These are phyloP conservation scores for Metaphire vulgaris DNA, from an alignment of 1,140 invertebrate species.

Conservation along the genomic window DNA sequence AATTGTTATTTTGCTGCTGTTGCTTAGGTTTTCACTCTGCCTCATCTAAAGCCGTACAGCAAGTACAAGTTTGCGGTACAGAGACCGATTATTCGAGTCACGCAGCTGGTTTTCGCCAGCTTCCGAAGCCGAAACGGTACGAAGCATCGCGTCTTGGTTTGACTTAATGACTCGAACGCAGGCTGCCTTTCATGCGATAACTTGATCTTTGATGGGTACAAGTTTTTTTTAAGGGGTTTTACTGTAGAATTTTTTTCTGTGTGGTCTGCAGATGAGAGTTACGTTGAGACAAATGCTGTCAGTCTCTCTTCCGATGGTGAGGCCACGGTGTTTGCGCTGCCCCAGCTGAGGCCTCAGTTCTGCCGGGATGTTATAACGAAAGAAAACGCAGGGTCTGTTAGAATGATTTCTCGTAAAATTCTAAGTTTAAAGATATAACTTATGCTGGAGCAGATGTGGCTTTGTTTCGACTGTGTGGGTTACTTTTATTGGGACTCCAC, in stretches of 20 bases:
- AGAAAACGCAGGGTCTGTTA: slow-evolving; percentile 83
- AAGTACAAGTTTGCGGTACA: slow-evolving; percentile 94
- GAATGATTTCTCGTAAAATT: no score
- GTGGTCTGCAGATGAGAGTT: slow-evolving; percentile 37
- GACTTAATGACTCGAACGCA: no score
- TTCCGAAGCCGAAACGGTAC: slow-evolving; percentile 51
- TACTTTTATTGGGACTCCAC: no score
- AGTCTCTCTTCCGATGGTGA: slow-evolving; percentile 91
- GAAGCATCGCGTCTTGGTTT: no score
- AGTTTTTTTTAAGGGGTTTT: no score
- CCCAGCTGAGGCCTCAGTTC: slow-evolving; percentile 75
- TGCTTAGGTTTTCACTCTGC: slow-evolving; percentile 82
- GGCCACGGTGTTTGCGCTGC: slow-evolving; percentile 75
- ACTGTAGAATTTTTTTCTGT: no score
- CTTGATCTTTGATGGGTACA: no score
- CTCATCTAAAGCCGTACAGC: slow-evolving; percentile 81
- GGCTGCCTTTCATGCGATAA: no score
- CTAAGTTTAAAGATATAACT: no score
- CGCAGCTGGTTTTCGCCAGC: slow-evolving; percentile 73
- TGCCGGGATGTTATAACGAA: slow-evolving; percentile 75
- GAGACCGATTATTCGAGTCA: slow-evolving; percentile 73
- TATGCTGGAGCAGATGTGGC: no score
- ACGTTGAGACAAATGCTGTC: slow-evolving; percentile 74
- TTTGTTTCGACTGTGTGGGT: no score
- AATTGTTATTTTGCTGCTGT: no score